A percentile compares a stretch with the other conserved stretches of the same genome.
Conservation (phyloP, 2,113 vertebrate genomes). For the Polypterus senegalus region DNA sequence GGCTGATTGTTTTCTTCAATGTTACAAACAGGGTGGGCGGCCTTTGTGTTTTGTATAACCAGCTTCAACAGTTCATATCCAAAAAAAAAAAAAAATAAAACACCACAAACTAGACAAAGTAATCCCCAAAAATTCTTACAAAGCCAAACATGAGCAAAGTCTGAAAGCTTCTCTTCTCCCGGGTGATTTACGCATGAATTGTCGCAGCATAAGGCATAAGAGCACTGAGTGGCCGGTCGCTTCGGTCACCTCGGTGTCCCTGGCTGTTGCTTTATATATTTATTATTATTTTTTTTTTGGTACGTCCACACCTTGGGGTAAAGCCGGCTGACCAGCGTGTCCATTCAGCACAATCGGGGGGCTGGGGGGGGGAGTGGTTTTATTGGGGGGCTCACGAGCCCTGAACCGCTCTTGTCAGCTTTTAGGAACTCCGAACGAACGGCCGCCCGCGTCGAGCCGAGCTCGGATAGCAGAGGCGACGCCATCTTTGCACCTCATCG, state of each 20-base stretch:
- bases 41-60: too few species aligned
- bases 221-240: slow-evolving; percentile 23
- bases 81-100: not conserved
- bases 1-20: too few species aligned
- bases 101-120: not conserved
- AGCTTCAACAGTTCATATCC: too few species aligned
- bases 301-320: slow-evolving; percentile 14
- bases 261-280: not conserved
- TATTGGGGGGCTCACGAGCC: not conserved
- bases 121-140: not conserved
- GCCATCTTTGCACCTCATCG: too few species aligned
- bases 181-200: slow-evolving; percentile 41
- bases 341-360: slow-evolving; percentile 13
- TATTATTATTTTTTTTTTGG: slow-evolving; percentile 13
- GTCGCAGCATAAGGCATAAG: slow-evolving; percentile 56
- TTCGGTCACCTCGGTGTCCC: too few species aligned
- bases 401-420: not conserved
- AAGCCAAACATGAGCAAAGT: not conserved
- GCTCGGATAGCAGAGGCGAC: too few species aligned
- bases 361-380: too few species aligned
- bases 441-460: too few species aligned
- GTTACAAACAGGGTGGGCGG: too few species aligned
- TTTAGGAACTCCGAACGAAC: not conserved
- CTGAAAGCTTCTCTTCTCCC: slow-evolving; percentile 14
- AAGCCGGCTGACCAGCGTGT: slow-evolving; percentile 29